Evolutionary conservation across 2,113 vertebrate genomes (phyloP).

Genomic region (Lynx canadensis): DNA sequence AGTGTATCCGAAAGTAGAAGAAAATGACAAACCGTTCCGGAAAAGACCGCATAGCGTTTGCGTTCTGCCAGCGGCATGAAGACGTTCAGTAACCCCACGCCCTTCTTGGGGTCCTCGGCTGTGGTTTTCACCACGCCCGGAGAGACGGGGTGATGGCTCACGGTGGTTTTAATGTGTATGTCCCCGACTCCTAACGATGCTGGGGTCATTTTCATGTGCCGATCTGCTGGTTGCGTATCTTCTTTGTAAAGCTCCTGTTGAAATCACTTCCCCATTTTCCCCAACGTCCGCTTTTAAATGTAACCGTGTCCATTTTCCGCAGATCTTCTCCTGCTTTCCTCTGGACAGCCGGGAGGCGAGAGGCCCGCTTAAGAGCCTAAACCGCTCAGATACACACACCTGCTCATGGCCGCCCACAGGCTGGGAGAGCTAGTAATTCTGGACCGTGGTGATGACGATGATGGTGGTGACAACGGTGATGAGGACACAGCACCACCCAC

Average conservation of each 20-base stretch:
- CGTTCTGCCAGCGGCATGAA: too few species aligned
- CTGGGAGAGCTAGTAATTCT: background rate
- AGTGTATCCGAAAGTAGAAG: background rate
- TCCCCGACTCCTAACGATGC: background rate
- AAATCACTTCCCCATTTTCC: background rate
- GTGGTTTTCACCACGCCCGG: background rate
- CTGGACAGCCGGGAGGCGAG: background rate
- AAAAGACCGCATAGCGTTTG: background rate
- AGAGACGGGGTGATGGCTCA: background rate
- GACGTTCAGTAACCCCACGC: background rate
- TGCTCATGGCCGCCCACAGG: background rate
- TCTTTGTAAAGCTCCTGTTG: background rate
- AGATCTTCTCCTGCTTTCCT: background rate
- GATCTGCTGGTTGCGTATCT: background rate
- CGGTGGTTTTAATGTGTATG: background rate
- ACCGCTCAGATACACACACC: too few species aligned
- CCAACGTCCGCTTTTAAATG: background rate
- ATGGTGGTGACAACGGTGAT: background rate
- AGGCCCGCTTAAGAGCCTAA: background rate
- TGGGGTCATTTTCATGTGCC: background rate
- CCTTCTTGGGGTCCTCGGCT: background rate
- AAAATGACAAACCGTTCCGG: background rate
- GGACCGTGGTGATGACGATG: background rate
- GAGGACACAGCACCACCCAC: too few species aligned
- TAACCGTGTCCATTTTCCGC: background rate